Base-by-base conservation (phyloP, 2,797 vertebrate genomes). In the Cyclopterus lumpus region DNA sequence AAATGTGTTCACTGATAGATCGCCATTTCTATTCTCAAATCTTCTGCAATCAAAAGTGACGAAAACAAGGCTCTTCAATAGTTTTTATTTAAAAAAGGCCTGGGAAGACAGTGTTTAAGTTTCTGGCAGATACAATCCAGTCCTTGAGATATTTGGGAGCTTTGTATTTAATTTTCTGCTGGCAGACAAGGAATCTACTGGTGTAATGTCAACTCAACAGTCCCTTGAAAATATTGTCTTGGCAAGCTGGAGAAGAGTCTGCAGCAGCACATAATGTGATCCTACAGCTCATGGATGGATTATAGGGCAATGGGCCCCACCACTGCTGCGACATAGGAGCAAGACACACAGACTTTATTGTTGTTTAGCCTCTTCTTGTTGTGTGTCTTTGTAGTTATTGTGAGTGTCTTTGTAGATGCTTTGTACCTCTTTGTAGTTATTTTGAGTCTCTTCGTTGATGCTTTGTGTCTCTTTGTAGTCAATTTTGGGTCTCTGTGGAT, bases 221-320 rank as follows among this genome's bases (percentile, higher is more conserved):
- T 40, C 22, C 18, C 51, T 20, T 48, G 34, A 64, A 79, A 77
- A 67, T 58, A 54, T 55, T 67, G 61, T 64, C n/a, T 46, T 81
- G 71, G 71, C 59, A 69, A 61, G 40, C 67, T 71, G 71, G 22
- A 58, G 65, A 26, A 71, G 58, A 63, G 26, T 55, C 26, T 28
- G 51, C 49, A 44, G 69, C 66, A 67, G 24, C 59, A 54, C 4
- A 63, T 24, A 36, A 51, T 57, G 49, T 22, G 67, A 77, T 51
- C 30, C 32, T 36, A n/a, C 14, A 73, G 59, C n/a, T 18, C 20
- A 48, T n/a, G 18, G n/a, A 10, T 22, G n/a, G 48, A 51, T 51
- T 51, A 51, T 7, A 48, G n/a, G 48, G 10, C 48, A 49, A 22
- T 51, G 48, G 48, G 10, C n/a, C 48, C n/a, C 48, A 22, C 10